Evolutionary conservation across 2,113 vertebrate genomes (phyloP), one percentile per base, ranked within the genome.

Genomic region (Percopsis transmontana): DNA sequence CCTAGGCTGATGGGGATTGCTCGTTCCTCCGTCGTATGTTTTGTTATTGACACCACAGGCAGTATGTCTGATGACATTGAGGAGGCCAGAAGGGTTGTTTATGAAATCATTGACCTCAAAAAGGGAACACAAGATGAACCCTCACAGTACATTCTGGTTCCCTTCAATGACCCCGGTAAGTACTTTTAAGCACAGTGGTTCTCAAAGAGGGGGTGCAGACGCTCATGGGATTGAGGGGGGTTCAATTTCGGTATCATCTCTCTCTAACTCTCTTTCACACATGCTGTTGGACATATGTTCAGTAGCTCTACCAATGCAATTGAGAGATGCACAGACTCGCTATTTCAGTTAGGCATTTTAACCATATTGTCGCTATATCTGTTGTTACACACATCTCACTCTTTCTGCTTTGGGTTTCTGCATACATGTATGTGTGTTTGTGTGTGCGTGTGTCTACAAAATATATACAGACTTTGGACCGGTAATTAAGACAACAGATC

Each of bases 1-100:
- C 70, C 21, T 79, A 92, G 91, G 66, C 70, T 92, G 83, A 83
- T 92, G 89, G 91, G 90, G 10, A 89, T 93, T 4, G 83, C 85
- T 8, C 88, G 90, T n/a, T 85, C 90, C 2, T 79, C 90, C 5
- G 89, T 91, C 0, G 58, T 93, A 19, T 87, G 81, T 60, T 92
- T 93, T 59, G 92, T 93, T 2, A 91, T 92, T 24, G 92, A 93
- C 76, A 91, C 91, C 14, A 92, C 90, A 1, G 87, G 84, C 53
- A 91, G 91, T 21, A 93, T 92, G 91, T 3, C 19, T 2, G 73
- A 90, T n/a, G 89, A 91, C 47, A 92, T 93, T 0, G 44, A 24
- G 0, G 84, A 79, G 45, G 90, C 89, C 38, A 85, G 74, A 45
- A 39, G 21, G 0, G 56, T 85, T 0, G 68, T 79, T 33, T 52